These are phyloP conservation scores for Columba guinea DNA, from an alignment of 2,797 vertebrate genomes.

Conservation along the genomic window DNA sequence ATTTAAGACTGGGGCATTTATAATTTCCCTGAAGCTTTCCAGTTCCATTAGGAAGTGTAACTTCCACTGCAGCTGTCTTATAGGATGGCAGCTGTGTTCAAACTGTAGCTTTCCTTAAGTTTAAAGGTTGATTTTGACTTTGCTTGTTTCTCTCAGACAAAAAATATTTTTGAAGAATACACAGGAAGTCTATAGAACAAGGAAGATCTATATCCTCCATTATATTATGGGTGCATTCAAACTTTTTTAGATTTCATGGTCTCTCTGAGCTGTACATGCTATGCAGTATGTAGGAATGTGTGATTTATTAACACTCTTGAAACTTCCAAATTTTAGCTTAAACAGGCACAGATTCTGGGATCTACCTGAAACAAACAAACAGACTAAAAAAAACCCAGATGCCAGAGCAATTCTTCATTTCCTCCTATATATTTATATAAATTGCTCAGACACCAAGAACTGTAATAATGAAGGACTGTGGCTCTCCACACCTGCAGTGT, in stretches of 20 bases:
- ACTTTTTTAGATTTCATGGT: neutral
- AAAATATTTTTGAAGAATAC: neutral
- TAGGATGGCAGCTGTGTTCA: neutral
- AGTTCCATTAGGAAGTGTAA: neutral
- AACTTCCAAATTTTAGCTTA: neutral
- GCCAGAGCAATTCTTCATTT: neutral
- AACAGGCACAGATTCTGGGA: neutral
- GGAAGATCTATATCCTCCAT: neutral
- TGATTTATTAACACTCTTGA: neutral
- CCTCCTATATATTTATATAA: neutral
- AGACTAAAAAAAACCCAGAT: neutral
- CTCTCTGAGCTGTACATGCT: neutral
- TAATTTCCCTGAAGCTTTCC: neutral
- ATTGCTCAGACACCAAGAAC: neutral
- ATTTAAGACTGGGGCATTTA: neutral
- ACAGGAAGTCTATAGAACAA: neutral
- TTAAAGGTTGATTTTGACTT: neutral
- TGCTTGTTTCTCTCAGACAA: neutral
- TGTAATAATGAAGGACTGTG: accelerated
- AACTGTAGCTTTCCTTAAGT: neutral
- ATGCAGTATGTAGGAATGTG: neutral
- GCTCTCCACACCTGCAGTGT: neutral
- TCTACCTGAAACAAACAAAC: neutral
- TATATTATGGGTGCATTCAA: neutral
- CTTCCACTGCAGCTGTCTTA: neutral